Evolutionary conservation across 2,888 invertebrate species (phyloP), one percentile per base, ranked within the genome.

Genomic region (Ametastegia equiseti): DNA sequence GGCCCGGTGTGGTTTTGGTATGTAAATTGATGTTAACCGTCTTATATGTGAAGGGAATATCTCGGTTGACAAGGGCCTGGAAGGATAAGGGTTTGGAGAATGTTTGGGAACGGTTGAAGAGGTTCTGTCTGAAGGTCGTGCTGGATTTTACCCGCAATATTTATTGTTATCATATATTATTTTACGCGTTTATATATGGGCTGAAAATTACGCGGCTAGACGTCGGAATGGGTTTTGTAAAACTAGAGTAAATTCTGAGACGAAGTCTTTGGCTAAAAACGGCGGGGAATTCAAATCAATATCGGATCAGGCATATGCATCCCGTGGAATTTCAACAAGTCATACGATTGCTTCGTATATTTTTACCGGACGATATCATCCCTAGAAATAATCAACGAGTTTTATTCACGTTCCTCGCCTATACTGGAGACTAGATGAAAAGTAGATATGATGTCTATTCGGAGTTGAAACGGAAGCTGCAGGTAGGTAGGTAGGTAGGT

Each of bases 1-100:
- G 30, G 19, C 1, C 2, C 19, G 27, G 23, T 30, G 13, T 39
- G 86, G 85, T 83, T 84, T 85, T 85, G 81, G 84, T 84, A 87
- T 87, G 87, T 83, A 84, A 85, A 86, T 86, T 84, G 84, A 83
- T 83, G 82, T 82, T 82, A 85, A 86, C 83, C 82, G 83, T 83
- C 77, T 80, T 54, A 19, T 57, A 81, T 81, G 81, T 81, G 82
- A 73, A 83, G 82, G 75, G 85, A 85, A 84, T 87, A 87, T 84
- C 83, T 86, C 82, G 81, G 81, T 78, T 65, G 81, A 57, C n/a
- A 33, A 30, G 15, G 60, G n/a, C 15, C 42, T 1, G 33, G 60
- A 15, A 57, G n/a, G n/a, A 23, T 77, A 57, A 77, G 15, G 42
- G 57, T 57, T n/a, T 77, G 57, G 33, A 36, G 23, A 63, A 78